Evolutionary conservation across 2,797 vertebrate species (phyloP), one percentile per base, ranked within the genome.

Genomic region (Zenarchopterus dispar): DNA sequence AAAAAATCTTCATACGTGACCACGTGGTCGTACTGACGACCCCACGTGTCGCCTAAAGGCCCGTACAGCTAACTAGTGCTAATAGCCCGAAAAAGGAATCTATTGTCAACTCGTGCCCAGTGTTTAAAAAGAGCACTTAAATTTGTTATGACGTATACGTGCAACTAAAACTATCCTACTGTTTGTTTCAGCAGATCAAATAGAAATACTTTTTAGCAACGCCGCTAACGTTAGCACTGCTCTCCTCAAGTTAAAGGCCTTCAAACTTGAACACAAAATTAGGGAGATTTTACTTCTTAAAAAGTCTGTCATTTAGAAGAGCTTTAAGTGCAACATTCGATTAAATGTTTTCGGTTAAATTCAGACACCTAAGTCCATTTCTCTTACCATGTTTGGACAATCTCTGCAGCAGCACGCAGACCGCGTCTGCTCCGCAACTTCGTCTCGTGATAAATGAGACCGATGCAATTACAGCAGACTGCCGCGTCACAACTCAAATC

Each of bases 31-130:
- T 23, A 28, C 23, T 0, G 15, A 31, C 1, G 47, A 2, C 46
- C 73, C 89, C 89, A 89, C 89, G 89, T 91, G 88, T 63, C 54
- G 13, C 46, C 23, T 10, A 15, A n/a, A 58, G 79, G 83, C 82
- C 82, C 31, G 2, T 17, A 21, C 2, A 0, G 82, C 80, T 80
- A 84, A 48, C 21, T 8, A 2, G 0, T 24, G 70, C 71, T 74
- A 85, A 2, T 26, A 23, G 24, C 21, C 0, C 0, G 13, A 58
- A 52, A 65, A 68, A 39, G 4, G 36, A 39, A 39, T 2, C 9
- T 10, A 36, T 2, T 9, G 8, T 36, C 6, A 9, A 31, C 11
- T 36, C 33, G 11, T 36, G 9, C 4, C 9, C 9, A 36, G 33
- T 10, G 9, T 10, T 13, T 9, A 7, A 33, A 33, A 13, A 36